Conservation (phyloP, 1,140 invertebrate species). For the Oedothorax gibbosus region DNA sequence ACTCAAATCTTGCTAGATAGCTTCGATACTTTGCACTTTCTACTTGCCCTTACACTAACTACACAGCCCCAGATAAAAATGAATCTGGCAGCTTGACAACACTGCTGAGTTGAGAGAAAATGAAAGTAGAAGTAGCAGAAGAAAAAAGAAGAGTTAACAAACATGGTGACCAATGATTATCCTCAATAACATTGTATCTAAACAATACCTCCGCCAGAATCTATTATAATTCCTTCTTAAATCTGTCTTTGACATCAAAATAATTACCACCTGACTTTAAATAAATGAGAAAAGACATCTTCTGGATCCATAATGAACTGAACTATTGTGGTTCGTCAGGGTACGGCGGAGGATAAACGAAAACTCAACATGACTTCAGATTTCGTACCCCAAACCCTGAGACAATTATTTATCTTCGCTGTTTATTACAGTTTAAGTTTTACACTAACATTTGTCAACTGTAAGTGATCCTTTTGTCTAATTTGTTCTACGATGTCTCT, state of each 20-base stretch:
- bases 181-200: not conserved
- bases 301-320: not conserved
- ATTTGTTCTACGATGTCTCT: not conserved
- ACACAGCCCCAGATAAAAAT: too few species aligned
- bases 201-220: not conserved
- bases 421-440: conserved; percentile 33
- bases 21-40: too few species aligned
- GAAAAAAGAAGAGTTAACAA: not conserved
- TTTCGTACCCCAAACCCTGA: conserved; percentile 21
- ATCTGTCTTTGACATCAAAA: not conserved
- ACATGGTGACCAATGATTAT: not conserved
- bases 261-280: not conserved
- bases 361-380: conserved; percentile 23
- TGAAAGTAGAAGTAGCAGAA: not conserved
- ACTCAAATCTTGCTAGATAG: too few species aligned
- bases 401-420: conserved; percentile 19
- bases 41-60: too few species aligned
- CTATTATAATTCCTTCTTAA: not conserved
- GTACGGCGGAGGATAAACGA: conserved; percentile 36
- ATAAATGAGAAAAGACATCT: conserved; percentile 10
- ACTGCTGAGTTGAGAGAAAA: not conserved
- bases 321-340: conserved; percentile 25
- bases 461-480: conserved; percentile 20
- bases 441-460: conserved; percentile 37
- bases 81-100: not conserved